Evolutionary conservation across 1,140 invertebrate genomes (phyloP).

Genomic region (Megalopta genalis): DNA sequence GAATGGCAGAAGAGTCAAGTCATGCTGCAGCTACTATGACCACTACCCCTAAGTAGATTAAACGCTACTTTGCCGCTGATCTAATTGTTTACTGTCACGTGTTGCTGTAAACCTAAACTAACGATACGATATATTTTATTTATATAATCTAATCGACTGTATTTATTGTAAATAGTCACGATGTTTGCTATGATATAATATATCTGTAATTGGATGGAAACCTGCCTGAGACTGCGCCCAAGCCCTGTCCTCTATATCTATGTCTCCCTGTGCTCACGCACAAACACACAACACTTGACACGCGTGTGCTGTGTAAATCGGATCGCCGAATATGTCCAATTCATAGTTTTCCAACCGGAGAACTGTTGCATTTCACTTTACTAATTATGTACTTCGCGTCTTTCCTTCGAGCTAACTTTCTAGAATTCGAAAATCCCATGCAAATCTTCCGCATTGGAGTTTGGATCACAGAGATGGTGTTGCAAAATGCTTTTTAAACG

Average conservation of each 20-base stretch:
- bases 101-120: constrained; percentile 77
- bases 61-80: constrained; percentile 77
- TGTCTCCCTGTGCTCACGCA: constrained; percentile 10
- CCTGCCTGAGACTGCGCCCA: constrained; percentile 59
- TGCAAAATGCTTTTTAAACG: no score
- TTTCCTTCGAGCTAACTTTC: no score
- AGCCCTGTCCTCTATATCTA: constrained; percentile 45
- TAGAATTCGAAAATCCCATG: no score
- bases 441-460: no score
- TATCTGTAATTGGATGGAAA: constrained; percentile 77
- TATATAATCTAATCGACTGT: constrained; percentile 77
- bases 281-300: background rate
- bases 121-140: constrained; percentile 78
- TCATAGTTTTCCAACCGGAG: no score
- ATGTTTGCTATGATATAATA: constrained; percentile 78
- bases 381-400: no score
- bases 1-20: constrained; percentile 60
- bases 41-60: constrained; percentile 73
- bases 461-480: no score
- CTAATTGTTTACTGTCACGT: constrained; percentile 78
- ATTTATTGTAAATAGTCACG: constrained; percentile 79
- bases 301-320: background rate
- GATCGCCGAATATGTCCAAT: background rate
- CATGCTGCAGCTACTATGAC: constrained; percentile 75
- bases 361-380: no score